These are phyloP conservation scores for Alauda arvensis DNA, from an alignment of 2,797 vertebrate species.

Conservation along the genomic window DNA sequence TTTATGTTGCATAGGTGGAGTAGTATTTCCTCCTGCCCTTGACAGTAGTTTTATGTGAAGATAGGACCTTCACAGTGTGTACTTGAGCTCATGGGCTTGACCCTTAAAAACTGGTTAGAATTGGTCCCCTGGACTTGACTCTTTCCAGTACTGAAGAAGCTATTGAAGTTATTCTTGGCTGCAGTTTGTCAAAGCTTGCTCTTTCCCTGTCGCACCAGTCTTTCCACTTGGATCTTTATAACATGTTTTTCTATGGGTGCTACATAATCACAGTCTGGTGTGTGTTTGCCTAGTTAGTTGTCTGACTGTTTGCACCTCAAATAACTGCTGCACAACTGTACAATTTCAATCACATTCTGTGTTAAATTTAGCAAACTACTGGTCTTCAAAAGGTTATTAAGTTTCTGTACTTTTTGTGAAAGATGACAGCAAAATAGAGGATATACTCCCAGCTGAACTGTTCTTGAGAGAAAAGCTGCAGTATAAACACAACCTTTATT, in stretches of 20 bases:
- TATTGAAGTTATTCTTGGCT: neutral
- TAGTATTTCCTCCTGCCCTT: neutral
- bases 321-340: neutral
- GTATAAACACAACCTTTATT: neutral
- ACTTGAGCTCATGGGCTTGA: neutral
- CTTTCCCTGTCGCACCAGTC: neutral
- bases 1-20: neutral
- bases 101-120: neutral
- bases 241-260: neutral
- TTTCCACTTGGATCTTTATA: neutral
- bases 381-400: neutral
- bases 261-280: neutral
- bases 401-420: neutral
- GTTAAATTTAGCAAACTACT: neutral
- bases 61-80: neutral
- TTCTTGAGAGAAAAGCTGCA: constrained; percentile 4
- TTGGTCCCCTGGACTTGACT: neutral
- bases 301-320: neutral
- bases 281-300: neutral
- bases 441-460: neutral
- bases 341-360: neutral
- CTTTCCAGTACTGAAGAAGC: neutral
- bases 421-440: neutral
- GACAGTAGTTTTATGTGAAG: neutral
- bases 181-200: neutral